Evolutionary conservation across 2,113 vertebrate genomes (phyloP), one percentile per base, ranked within the genome.

Genomic region (Gymnocephalus cernua): DNA sequence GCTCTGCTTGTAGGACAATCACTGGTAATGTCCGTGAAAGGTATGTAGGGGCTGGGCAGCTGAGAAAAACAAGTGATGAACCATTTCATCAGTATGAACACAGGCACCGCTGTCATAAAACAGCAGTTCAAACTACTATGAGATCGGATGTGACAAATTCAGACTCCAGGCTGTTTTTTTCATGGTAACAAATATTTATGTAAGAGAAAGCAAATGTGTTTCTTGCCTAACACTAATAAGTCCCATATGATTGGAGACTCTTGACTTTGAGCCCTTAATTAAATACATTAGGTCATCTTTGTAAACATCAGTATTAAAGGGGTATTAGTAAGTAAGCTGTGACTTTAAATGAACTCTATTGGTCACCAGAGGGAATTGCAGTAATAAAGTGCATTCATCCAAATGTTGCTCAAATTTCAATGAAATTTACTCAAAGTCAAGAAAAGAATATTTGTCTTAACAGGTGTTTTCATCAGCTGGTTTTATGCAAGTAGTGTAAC

Each of bases 261-360:
- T 79, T 16, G 58, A 51, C 85, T 82, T 74, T 84, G 76, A 87
- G 84, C 50, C 65, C 25, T 69, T 74, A 74, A 85, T 83, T 69
- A 77, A 79, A 85, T 70, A 74, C 56, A 84, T 91, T 74, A 91
- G 84, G 68, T 93, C 90, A 89, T 91, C 78, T 23, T 66, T 77
- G 45, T 86, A 85, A 90, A 88, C 83, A 77, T 1, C 0, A 68
- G 63, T 79, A 79, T 85, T 91, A 69, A 68, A 79, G 56, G 19
- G 13, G 19, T 38, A 76, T 86, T 82, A 74, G 27, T 48, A 38
- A 80, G 59, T 62, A 63, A 66, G 23, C 12, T 59, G 2, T 51
- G 63, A 84, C 80, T 90, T 59, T 62, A 47, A 70, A 80, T 73
- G 44, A 85, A 79, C 71, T 76, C 79, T 57, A 10, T 21, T 29